Percentiles rank a stretch among this genome's conserved stretches.
Conservation (phyloP, 1,140 invertebrate species). For the Solenopsis fugax region DNA sequence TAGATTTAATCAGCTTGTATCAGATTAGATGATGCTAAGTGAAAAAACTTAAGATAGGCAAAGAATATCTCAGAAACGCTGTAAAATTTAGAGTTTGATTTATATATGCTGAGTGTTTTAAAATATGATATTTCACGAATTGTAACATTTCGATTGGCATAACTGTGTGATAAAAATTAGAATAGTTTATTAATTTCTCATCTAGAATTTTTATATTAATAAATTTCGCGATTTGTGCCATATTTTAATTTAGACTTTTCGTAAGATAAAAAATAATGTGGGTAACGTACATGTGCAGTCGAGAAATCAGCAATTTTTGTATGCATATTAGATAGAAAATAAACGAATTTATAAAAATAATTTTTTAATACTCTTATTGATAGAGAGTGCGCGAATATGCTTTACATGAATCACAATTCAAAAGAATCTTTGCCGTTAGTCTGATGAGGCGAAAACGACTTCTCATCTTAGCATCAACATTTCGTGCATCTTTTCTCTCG, state of each 20-base stretch:
- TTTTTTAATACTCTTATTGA: neutral
- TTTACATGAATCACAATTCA: neutral
- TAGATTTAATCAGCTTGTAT: too few species aligned
- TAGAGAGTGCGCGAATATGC: neutral
- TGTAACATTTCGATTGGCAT: neutral
- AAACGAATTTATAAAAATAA: conserved; percentile 6
- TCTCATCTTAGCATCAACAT: neutral
- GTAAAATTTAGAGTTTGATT: neutral
- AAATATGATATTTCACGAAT: neutral
- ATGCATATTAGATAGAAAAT: too few species aligned
- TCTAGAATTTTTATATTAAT: neutral
- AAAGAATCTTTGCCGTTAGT: neutral
- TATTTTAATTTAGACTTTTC: neutral
- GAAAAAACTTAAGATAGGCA: neutral
- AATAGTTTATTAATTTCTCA: conserved; percentile 1
- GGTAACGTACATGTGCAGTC: neutral
- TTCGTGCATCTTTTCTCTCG: neutral
- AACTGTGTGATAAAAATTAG: neutral
- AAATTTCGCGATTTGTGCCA: neutral
- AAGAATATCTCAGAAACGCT: neutral
- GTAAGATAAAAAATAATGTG: neutral
- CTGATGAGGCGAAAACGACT: neutral
- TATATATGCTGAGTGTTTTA: neutral
- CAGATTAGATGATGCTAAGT: neutral
- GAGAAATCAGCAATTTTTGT: neutral